Evolutionary conservation across 2,797 vertebrate genomes (phyloP).

Genomic region (Melanotaenia nigrans): DNA sequence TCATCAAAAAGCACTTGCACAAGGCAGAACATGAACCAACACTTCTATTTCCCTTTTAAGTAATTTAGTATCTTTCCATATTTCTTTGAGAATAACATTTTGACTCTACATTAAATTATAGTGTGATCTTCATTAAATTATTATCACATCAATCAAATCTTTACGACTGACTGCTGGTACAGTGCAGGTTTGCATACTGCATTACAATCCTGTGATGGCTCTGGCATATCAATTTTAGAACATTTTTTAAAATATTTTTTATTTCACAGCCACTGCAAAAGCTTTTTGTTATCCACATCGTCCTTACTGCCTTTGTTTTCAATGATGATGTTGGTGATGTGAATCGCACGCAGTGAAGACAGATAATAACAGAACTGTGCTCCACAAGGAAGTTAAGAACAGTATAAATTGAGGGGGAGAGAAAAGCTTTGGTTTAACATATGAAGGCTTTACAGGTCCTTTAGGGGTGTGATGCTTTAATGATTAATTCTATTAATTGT

Average conservation of each 20-base stretch:
- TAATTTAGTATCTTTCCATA: too few relatives aligned
- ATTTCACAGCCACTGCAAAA: background rate
- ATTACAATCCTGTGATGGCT: background rate
- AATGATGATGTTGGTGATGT: background rate
- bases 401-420: background rate
- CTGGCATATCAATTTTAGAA: background rate
- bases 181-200: background rate
- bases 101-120: too few relatives aligned
- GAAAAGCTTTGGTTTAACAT: background rate
- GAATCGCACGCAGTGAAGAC: background rate
- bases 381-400: background rate
- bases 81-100: too few relatives aligned
- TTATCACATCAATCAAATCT: slow-evolving; percentile 38
- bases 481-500: background rate
- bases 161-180: slow-evolving; percentile 30
- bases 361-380: background rate
- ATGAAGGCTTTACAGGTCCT: background rate
- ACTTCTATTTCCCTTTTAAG: too few relatives aligned
- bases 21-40: too few relatives aligned
- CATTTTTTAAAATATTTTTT: background rate
- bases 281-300: too few relatives aligned
- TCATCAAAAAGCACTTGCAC: too few relatives aligned
- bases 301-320: background rate
- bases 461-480: background rate
- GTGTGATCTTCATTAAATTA: background rate